These are phyloP conservation scores for Pseudorhiza aurosa DNA, from an alignment of 30 jellyfish, hydroid and myxozoan genomes.

Conservation along the genomic window DNA sequence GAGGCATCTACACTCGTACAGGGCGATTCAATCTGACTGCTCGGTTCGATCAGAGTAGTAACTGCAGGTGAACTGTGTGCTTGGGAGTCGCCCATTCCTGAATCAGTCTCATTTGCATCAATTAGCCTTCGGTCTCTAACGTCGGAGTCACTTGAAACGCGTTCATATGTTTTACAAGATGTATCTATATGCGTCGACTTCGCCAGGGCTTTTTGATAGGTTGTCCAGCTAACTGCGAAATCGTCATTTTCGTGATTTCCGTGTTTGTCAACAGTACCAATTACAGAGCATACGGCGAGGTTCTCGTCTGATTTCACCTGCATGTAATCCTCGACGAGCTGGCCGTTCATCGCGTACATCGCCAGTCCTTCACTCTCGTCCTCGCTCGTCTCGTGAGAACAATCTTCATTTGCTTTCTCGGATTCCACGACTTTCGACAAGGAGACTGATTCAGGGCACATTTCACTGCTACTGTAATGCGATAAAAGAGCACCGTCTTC, in stretches of 20 bases:
- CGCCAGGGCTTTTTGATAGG: too few species aligned
- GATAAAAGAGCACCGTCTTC: background rate
- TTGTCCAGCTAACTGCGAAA: too few species aligned
- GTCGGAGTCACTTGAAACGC: too few species aligned
- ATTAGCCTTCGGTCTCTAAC: too few species aligned
- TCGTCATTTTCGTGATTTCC: background rate
- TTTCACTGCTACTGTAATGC: background rate
- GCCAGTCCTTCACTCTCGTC: background rate
- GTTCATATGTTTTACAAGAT: background rate
- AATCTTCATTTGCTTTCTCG: too few species aligned
- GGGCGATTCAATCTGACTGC: background rate
- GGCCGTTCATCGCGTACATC: background rate
- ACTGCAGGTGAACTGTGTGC: background rate
- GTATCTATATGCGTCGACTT: background rate
- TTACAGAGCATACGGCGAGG: conserved; percentile 2
- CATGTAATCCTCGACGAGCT: background rate
- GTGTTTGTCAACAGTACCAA: background rate
- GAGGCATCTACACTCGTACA: background rate
- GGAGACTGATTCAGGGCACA: background rate
- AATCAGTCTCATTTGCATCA: background rate
- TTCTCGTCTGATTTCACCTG: background rate
- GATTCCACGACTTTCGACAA: background rate
- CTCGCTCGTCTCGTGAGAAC: background rate
- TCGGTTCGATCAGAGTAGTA: background rate
- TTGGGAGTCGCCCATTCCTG: background rate